phyloP scores from a whole-genome alignment of 1,140 invertebrate species.

The Brachionus manjavacas region DNA sequence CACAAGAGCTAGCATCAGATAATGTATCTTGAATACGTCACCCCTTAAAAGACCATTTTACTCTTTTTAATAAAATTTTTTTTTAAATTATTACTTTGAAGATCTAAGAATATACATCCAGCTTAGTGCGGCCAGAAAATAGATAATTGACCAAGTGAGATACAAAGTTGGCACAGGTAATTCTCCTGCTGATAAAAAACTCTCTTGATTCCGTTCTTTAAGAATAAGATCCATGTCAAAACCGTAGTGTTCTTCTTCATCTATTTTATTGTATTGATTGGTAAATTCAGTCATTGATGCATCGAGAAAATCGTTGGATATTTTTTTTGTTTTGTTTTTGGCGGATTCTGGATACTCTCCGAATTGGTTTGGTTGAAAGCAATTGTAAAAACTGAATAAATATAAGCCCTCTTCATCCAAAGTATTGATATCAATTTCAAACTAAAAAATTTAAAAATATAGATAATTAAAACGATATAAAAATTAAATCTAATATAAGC shows the following conservation, averaged over 20 bases:
- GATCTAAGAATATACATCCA: slow-evolving; percentile 84
- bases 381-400: slow-evolving; percentile 91
- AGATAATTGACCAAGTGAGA: slow-evolving; percentile 81
- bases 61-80: neutral
- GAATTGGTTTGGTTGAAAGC: slow-evolving; percentile 62
- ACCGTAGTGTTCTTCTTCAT: slow-evolving; percentile 54
- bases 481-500: too few relatives aligned
- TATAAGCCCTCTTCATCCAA: slow-evolving; percentile 83
- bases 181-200: slow-evolving; percentile 91
- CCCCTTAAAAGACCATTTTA: slow-evolving; percentile 60
- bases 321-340: neutral
- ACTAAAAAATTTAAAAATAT: slow-evolving; percentile 61
- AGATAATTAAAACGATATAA: neutral
- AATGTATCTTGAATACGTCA: slow-evolving; percentile 87
- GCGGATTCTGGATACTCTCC: neutral
- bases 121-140: slow-evolving; percentile 78
- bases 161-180: slow-evolving; percentile 88
- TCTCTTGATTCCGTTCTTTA: slow-evolving; percentile 70
- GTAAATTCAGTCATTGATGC: neutral
- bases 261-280: slow-evolving; percentile 58
- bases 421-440: slow-evolving; percentile 73
- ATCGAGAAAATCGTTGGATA: neutral
- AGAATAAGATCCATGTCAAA: slow-evolving; percentile 72
- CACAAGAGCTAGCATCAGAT: slow-evolving; percentile 88
- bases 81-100: slow-evolving; percentile 65